A percentile compares a stretch with the other conserved stretches of the same genome.
Evolutionary conservation across 2,888 invertebrate genomes (phyloP).

Genomic region (Melangyna quadrimaculata): DNA sequence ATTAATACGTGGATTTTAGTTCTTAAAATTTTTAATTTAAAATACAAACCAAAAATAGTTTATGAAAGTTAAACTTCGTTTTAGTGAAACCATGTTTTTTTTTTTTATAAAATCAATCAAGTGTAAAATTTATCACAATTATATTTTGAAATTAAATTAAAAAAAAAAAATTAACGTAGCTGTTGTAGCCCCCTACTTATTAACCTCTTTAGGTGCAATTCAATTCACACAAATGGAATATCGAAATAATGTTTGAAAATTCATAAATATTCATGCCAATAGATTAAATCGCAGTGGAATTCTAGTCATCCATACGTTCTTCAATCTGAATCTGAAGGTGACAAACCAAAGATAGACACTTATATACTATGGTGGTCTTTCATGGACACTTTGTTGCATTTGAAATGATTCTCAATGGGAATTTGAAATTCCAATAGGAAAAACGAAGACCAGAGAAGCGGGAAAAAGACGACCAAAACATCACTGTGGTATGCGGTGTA

Average conservation of each 20-base stretch:
- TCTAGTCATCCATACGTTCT: constrained; percentile 9
- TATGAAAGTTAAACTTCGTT: too few species aligned
- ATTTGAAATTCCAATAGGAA: constrained; percentile 25
- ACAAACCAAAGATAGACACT: constrained; percentile 33
- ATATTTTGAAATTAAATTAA: not conserved
- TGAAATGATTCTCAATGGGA: constrained; percentile 14
- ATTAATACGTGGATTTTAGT: too few species aligned
- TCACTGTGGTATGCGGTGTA: not conserved
- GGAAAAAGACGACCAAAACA: not conserved
- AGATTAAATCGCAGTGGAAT: constrained; percentile 32
- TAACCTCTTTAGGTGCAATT: not conserved
- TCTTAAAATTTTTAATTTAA: too few species aligned
- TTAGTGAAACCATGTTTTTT: too few species aligned
- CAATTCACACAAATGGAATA: not conserved
- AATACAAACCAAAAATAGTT: too few species aligned
- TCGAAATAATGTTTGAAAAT: constrained; percentile 32
- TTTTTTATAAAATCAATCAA: too few species aligned
- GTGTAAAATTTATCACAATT: too few species aligned
- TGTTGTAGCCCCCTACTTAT: not conserved
- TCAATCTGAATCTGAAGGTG: constrained; percentile 33
- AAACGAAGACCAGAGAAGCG: not conserved
- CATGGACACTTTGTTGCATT: constrained; percentile 35
- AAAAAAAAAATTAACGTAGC: not conserved
- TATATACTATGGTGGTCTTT: not conserved
- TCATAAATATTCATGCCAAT: constrained; percentile 47